Conservation (phyloP, 1,140 invertebrate species). For the Trichoplusia ni region DNA sequence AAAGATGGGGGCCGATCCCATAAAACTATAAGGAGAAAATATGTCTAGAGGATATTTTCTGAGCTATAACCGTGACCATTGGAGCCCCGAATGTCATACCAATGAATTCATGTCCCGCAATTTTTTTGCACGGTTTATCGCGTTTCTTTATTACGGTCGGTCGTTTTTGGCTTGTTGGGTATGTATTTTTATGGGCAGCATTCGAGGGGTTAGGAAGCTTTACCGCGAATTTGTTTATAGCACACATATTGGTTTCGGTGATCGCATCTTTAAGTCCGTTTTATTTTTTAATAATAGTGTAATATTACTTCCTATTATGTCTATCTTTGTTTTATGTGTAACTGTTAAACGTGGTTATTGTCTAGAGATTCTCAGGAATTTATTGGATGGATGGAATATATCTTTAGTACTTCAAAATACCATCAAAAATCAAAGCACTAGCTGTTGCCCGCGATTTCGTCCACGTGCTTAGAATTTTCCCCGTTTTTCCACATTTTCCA, state of each 20-base stretch:
- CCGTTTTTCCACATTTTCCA: too few species aligned
- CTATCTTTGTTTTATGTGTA: constrained; percentile 35
- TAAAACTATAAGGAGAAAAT: constrained; percentile 78
- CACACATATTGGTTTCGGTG: constrained; percentile 62
- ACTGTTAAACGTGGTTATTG: not conserved
- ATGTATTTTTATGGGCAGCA: constrained; percentile 56
- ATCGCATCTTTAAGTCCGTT: constrained; percentile 45
- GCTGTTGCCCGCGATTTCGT: too few species aligned
- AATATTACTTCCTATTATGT: constrained; percentile 24
- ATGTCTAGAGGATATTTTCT: constrained; percentile 66
- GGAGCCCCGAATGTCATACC: constrained; percentile 77
- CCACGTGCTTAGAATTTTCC: too few species aligned
- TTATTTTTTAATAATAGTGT: constrained; percentile 28
- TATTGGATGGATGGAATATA: not conserved
- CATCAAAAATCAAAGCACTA: too few species aligned
- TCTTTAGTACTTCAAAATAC: not conserved
- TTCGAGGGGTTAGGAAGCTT: constrained; percentile 61
- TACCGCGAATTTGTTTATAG: constrained; percentile 75
- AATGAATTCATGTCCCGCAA: constrained; percentile 76
- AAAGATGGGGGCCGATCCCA: constrained; percentile 70
- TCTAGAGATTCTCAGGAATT: not conserved
- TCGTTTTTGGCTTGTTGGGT: constrained; percentile 58
- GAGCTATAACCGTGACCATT: constrained; percentile 73
- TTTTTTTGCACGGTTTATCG: constrained; percentile 78
- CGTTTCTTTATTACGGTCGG: constrained; percentile 76